Base-by-base conservation (phyloP, 1,140 invertebrate species). In the Amphibalanus amphitrite region DNA sequence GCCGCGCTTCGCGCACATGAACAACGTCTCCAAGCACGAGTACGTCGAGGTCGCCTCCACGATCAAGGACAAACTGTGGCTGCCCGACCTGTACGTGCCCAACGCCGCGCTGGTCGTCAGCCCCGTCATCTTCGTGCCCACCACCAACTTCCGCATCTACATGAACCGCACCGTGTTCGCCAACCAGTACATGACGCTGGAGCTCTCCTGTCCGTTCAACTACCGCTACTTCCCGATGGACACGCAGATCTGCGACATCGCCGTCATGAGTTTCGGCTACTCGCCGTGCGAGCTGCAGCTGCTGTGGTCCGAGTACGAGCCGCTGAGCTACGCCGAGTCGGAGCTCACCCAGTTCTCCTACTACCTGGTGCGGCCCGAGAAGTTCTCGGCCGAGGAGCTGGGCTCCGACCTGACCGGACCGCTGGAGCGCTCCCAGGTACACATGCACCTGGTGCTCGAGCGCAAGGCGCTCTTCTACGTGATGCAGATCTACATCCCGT, bases 401-500 rank as follows among this genome's bases (percentile, higher is more conserved):
- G 47, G 10, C 10, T 59, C 20, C 20, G 10, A 59, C 6, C 10
- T 1, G 47, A 59, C 13, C 17, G 20, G 47, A 8, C 10, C 10
- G 10, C 20, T 20, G 10, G 47, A 59, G 6, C 47, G 47, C 47
- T 59, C 47, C 47, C 47, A 59, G 47, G 20, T 59, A 13, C 47
- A 59, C 47, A 59, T 59, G 47, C 23, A 59, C 17, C 13, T 59
- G 6, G 17, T 59, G 4, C 33, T 70, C 25, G 70, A 40, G 17
- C 40, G 71, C 28, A 68, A 70, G 40, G 26, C 28, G 23, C 47
- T 74, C 40, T 70, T 73, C 30, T 71, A 74, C 40, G 8, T 75
- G 71, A 71, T 73, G 33, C 69, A 69, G 23, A 74, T 84, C 72
- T 87, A 86, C 75, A 77, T 87, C 17, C 86, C 86, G 0, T 85